A percentile compares a stretch with the other conserved stretches of the same genome.
phyloP scores from a whole-genome alignment of 2,113 vertebrate genomes.

The Lethenteron reissneri region DNA sequence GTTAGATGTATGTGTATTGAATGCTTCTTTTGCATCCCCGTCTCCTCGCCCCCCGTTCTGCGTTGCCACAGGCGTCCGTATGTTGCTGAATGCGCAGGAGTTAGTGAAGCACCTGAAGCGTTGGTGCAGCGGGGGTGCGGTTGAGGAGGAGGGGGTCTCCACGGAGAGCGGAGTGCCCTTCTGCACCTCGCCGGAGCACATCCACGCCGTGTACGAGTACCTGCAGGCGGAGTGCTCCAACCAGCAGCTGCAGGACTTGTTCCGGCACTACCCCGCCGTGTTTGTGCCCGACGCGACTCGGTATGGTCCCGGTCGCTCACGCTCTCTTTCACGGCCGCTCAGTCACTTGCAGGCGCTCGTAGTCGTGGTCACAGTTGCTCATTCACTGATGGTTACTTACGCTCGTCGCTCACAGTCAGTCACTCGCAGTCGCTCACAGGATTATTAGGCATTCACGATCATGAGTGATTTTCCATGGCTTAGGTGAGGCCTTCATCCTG shows the following conservation, averaged over 20 bases:
- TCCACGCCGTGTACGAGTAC: constrained; percentile 25
- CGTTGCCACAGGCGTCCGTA: constrained; percentile 22
- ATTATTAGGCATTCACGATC: too few species aligned
- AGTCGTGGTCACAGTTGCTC: too few species aligned
- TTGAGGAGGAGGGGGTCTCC: constrained; percentile 6
- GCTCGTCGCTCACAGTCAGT: too few species aligned
- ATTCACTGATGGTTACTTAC: too few species aligned
- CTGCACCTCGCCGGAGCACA: constrained; percentile 22
- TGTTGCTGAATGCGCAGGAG: constrained; percentile 18
- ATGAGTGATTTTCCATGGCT: too few species aligned
- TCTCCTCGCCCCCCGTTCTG: not conserved
- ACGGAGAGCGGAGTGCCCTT: constrained; percentile 17
- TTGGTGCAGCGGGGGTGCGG: constrained; percentile 20
- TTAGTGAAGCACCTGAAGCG: constrained; percentile 26
- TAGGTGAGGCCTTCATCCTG: too few species aligned
- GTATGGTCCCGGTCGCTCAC: not conserved
- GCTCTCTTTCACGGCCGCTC: not conserved
- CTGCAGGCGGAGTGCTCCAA: constrained; percentile 19
- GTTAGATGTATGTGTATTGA: not conserved
- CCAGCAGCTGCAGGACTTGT: constrained; percentile 22
- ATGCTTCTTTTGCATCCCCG: not conserved
- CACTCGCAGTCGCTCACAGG: too few species aligned
- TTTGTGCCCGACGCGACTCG: constrained; percentile 26
- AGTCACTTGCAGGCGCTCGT: too few species aligned
- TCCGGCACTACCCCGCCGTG: constrained; percentile 27